Percentiles rank a stretch among this genome's conserved stretches.
phyloP scores from a whole-genome alignment of 2,888 invertebrate species.

The Cheilosia soror region DNA sequence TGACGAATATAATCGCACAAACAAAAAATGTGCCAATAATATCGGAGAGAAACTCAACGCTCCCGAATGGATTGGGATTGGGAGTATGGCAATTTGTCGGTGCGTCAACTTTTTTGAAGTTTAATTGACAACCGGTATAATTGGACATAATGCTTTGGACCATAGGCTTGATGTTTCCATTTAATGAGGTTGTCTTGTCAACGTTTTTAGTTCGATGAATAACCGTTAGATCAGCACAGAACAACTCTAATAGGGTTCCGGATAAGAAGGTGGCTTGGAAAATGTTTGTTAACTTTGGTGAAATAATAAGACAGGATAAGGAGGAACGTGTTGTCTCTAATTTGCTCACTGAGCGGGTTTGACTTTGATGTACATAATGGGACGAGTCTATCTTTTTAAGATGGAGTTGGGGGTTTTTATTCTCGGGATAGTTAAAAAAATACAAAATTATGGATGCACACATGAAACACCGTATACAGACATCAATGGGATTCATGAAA shows the following conservation, averaged over 20 bases:
- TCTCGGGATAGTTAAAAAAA: no score
- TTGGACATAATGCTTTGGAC: slow-evolving; percentile 28
- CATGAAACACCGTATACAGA: no score
- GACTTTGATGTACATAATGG: no score
- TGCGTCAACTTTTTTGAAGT: slow-evolving; percentile 24
- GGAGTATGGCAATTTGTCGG: slow-evolving; percentile 36
- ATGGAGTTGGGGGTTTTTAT: no score
- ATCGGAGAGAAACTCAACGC: background rate
- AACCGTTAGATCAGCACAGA: slow-evolving; percentile 37
- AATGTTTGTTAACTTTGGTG: background rate
- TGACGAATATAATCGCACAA: slow-evolving; percentile 4
- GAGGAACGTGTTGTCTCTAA: no score
- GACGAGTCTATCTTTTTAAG: no score
- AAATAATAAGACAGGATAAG: background rate
- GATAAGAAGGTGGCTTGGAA: background rate
- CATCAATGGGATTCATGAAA: no score
- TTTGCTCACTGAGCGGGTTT: no score
- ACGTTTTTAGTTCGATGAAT: slow-evolving; percentile 27
- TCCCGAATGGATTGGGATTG: background rate
- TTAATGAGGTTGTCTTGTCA: slow-evolving; percentile 48
- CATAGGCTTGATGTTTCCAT: background rate
- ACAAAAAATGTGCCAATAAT: slow-evolving; percentile 24
- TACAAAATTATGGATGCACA: no score
- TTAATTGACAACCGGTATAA: slow-evolving; percentile 44
- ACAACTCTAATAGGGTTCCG: background rate